Evolutionary conservation across 1,140 invertebrate genomes (phyloP).

Genomic region (Latrodectus geometricus): DNA sequence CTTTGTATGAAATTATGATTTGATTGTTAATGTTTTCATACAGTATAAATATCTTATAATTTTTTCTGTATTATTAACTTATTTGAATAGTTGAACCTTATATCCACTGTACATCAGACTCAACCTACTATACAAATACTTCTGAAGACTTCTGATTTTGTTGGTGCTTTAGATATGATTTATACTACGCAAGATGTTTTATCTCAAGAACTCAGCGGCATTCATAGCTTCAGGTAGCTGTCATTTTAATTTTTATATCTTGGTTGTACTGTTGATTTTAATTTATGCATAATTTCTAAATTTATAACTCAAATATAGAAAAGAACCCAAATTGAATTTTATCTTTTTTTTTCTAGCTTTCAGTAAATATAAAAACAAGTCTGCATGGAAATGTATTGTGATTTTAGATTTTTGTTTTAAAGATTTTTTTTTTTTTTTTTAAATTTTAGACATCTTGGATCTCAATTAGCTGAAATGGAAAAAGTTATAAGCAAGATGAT

Average conservation of each 20-base stretch:
- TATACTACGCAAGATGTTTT: slow-evolving; percentile 96
- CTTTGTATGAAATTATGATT: too few relatives aligned
- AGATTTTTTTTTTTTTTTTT: neutral
- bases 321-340: too few relatives aligned
- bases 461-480: slow-evolving; percentile 96
- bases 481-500: slow-evolving; percentile 97
- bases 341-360: too few relatives aligned
- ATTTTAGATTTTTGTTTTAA: neutral
- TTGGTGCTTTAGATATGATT: slow-evolving; percentile 96
- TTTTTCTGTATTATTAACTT: neutral
- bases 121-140: slow-evolving; percentile 89
- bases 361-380: neutral
- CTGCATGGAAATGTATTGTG: neutral
- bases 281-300: neutral
- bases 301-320: too few relatives aligned
- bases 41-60: too few relatives aligned
- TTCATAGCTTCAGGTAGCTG: slow-evolving; percentile 85
- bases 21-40: too few relatives aligned
- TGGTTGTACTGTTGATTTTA: neutral
- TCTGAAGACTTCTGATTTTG: slow-evolving; percentile 95
- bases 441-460: slow-evolving; percentile 84
- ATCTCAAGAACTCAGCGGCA: slow-evolving; percentile 85
- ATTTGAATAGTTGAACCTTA: slow-evolving; percentile 71
- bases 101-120: slow-evolving; percentile 96
- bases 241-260: neutral